These are phyloP conservation scores for Addax nasomaculatus DNA, from an alignment of 2,113 vertebrate genomes.

Conservation along the genomic window DNA sequence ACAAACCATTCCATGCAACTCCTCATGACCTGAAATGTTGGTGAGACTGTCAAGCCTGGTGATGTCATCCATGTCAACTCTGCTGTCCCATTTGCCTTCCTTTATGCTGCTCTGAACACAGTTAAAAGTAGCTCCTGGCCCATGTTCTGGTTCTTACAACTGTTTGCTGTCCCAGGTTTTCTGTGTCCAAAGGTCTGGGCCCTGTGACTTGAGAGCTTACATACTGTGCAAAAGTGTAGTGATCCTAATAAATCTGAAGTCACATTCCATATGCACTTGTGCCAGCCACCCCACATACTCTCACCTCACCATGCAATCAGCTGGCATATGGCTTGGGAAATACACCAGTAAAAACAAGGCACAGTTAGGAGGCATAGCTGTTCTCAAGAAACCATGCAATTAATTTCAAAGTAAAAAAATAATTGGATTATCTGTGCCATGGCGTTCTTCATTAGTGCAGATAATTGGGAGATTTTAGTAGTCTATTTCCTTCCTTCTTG, in stretches of 20 bases:
- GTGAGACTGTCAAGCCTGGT: not conserved
- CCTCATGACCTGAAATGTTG: not conserved
- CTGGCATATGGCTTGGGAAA: not conserved
- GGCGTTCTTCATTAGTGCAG: constrained; percentile 58
- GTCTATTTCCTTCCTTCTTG: constrained; percentile 49
- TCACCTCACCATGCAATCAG: not conserved
- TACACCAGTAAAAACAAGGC: not conserved
- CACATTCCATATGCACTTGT: not conserved
- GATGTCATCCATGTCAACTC: not conserved
- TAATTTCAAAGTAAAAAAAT: constrained; percentile 67
- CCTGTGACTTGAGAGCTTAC: not conserved
- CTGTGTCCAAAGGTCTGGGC: not conserved
- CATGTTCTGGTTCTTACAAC: not conserved
- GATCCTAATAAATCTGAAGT: not conserved
- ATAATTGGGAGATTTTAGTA: constrained; percentile 55
- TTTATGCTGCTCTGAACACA: not conserved
- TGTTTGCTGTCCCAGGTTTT: not conserved
- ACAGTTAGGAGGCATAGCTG: not conserved
- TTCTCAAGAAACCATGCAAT: constrained; percentile 44
- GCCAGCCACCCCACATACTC: not conserved
- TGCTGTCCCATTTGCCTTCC: not conserved
- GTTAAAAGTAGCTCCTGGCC: not conserved
- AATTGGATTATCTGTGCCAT: constrained; percentile 61
- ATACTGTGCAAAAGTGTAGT: not conserved
- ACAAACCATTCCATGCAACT: not conserved